Conservation (phyloP, 2,113 vertebrate species). For the Zingel zingel region DNA sequence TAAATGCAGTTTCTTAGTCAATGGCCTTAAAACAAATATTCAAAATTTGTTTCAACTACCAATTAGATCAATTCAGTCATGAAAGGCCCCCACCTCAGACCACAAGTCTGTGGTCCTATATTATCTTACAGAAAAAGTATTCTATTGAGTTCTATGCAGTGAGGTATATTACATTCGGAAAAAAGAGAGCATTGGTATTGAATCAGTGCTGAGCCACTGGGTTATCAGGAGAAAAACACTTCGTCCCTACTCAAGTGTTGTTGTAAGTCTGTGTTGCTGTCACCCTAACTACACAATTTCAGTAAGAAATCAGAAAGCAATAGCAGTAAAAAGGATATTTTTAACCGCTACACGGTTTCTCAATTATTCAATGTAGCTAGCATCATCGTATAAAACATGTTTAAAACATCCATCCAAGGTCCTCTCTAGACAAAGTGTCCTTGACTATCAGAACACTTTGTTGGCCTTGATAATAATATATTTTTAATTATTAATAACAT, state of each 20-base stretch:
- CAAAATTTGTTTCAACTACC: background rate
- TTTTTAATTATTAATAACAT: background rate
- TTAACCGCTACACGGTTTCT: background rate
- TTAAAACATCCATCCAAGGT: background rate
- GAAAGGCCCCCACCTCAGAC: background rate
- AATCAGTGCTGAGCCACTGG: background rate
- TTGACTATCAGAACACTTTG: constrained; percentile 1
- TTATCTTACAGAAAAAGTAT: background rate
- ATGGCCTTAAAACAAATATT: background rate
- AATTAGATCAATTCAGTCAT: background rate
- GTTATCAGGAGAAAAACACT: background rate
- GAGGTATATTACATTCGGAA: background rate
- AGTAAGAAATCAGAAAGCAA: background rate
- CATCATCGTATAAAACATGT: background rate
- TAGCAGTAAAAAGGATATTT: background rate
- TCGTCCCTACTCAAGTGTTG: background rate
- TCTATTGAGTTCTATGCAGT: background rate
- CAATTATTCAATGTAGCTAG: background rate
- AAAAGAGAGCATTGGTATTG: background rate
- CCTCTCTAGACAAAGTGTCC: background rate
- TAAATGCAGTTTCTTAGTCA: background rate
- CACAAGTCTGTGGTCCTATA: background rate
- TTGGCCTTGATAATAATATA: background rate
- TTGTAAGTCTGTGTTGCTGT: background rate
- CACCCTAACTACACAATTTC: background rate